These are phyloP conservation scores for Coendou prehensilis DNA, from an alignment of 2,797 vertebrate genomes.

Conservation along the genomic window DNA sequence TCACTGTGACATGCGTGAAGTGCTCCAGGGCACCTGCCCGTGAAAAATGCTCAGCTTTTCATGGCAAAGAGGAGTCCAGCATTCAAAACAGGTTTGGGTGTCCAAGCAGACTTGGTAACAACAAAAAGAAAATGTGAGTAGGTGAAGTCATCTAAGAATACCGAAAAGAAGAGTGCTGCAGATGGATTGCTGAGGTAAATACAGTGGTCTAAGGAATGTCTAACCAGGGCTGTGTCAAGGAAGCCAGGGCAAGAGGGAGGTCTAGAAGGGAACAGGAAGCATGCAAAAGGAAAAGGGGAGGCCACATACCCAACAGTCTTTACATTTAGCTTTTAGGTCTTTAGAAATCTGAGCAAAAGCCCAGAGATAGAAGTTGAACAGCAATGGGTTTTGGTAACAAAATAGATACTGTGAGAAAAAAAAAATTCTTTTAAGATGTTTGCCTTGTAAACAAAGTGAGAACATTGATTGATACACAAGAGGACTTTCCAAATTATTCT, in stretches of 20 bases:
- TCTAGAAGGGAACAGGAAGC: background rate
- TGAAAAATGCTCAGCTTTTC: background rate
- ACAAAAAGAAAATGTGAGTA: background rate
- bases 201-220: rapidly evolving
- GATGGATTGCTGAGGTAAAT: background rate
- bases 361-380: background rate
- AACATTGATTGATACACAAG: background rate
- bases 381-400: background rate
- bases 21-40: background rate
- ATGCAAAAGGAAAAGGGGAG: background rate
- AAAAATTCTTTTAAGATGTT: background rate
- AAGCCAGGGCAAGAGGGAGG: background rate
- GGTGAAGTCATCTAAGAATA: background rate
- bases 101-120: background rate
- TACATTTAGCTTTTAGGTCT: background rate
- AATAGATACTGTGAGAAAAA: background rate
- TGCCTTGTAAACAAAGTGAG: slow-evolving; percentile 11
- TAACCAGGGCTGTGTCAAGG: background rate
- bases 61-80: background rate
- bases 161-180: background rate
- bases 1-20: background rate
- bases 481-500: background rate
- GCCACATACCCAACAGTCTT: background rate
- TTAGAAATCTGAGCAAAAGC: background rate
- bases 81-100: background rate